These are phyloP conservation scores for Cheilosia vernalis DNA, from an alignment of 2,888 invertebrate species.

Conservation along the genomic window DNA sequence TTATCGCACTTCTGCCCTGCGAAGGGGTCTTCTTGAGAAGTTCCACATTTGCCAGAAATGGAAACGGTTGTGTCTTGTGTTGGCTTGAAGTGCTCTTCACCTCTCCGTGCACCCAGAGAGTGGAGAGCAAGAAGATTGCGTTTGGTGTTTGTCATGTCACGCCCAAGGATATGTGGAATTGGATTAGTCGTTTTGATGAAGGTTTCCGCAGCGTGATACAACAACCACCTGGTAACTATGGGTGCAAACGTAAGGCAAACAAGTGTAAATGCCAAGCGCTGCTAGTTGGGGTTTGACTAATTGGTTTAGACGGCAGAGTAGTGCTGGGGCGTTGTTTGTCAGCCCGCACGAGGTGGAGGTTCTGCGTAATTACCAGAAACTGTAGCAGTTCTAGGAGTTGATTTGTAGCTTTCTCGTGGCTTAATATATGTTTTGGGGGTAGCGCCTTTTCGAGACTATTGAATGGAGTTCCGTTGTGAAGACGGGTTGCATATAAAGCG, in stretches of 20 bases:
- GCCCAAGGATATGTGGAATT: constrained; percentile 46
- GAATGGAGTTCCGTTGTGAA: no score
- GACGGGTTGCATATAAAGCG: no score
- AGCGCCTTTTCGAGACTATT: no score
- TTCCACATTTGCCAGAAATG: constrained; percentile 7
- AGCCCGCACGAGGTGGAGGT: neutral
- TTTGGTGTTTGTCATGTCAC: constrained; percentile 40
- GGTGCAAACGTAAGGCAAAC: constrained; percentile 36
- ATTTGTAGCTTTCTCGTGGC: no score
- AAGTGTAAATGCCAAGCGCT: constrained; percentile 49
- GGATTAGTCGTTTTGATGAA: constrained; percentile 43
- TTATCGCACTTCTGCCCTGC: constrained; percentile 38
- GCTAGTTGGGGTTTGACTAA: constrained; percentile 46
- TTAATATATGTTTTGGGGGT: no score
- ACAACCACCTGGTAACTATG: constrained; percentile 47
- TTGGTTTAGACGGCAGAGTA: constrained; percentile 34
- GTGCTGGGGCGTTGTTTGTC: neutral
- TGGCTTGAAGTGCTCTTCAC: constrained; percentile 2
- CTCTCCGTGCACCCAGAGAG: neutral
- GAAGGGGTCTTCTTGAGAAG: constrained; percentile 39
- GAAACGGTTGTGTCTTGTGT: neutral
- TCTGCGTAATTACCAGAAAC: neutral
- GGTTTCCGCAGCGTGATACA: constrained; percentile 28
- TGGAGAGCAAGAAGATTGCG: constrained; percentile 14
- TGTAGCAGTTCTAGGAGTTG: no score